Base-by-base conservation (phyloP, 1,140 invertebrate species). In the Zaprionus nigranus region DNA sequence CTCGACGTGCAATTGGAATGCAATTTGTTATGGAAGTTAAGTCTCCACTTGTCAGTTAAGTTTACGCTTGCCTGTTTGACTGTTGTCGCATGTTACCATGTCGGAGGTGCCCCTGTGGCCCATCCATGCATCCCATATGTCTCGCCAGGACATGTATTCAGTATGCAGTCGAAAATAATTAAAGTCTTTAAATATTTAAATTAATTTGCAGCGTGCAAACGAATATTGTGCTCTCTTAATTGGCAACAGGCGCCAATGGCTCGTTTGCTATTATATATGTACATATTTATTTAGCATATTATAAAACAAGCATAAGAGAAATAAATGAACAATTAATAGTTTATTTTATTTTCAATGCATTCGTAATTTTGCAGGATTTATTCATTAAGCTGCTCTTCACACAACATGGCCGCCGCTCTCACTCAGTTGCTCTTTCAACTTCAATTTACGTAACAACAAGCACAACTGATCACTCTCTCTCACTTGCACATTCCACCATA, bases 161-260 rank as follows among this genome's bases (percentile, higher is more conserved):
- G 63, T 67, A 24, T 57, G 57, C 61, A 70, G 82, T 86, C 86
- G 69, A 75, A 88, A 88, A 88, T 88, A 88, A 88, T 90, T 88
- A 90, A 88, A 88, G 84, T 88, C 81, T 88, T 88, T 88, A 88
- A 88, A 88, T 88, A 88, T 88, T 88, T 88, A 88, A 88, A 88
- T 88, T 90, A 90, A 88, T 88, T 90, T 88, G 85, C 74, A 76
- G 64, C 68, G 74, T 59, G 57, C 77, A 72, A 69, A 74, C 68
- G 68, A 46, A 81, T 78, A 75, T 80, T 72, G 64, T 73, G 36
- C 17, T 57, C 13, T 57, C 56, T 73, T 84, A 88, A 87, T 87
- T 87, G 85, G 74, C 78, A 62, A 17, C 54, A 75, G 60, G 53
- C 56, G 60, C 54, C 61, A 78, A 79, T 53, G 46, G 43, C 36